phyloP scores from a whole-genome alignment of 2,888 invertebrate genomes.

The Escarpia spicata region DNA sequence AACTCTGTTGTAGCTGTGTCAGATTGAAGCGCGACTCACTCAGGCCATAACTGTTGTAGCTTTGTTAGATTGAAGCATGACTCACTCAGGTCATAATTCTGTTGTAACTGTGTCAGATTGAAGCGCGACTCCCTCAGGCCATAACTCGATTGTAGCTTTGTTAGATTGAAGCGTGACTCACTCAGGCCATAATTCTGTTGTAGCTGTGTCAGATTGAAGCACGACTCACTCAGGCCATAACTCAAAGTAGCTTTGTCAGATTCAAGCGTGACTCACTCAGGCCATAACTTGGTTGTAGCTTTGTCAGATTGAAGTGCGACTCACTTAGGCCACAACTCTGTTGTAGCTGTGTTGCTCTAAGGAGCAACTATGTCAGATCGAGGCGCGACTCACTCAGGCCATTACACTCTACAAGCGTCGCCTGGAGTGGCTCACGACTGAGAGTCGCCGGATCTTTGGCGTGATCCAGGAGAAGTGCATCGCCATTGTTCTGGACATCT shows the following conservation, averaged over 20 bases:
- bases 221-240: neutral
- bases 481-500: constrained; percentile 61
- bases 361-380: constrained; percentile 57
- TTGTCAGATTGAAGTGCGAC: neutral
- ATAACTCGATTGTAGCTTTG: neutral
- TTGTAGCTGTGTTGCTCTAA: constrained; percentile 44
- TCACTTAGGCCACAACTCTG: neutral
- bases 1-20: neutral
- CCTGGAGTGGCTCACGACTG: constrained; percentile 63
- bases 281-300: neutral
- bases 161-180: neutral
- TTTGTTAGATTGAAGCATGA: neutral
- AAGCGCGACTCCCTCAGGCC: no score
- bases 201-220: neutral
- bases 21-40: neutral
- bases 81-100: neutral
- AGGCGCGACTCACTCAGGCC: constrained; percentile 55
- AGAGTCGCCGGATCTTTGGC: constrained; percentile 64
- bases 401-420: constrained; percentile 58
- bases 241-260: neutral
- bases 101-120: neutral
- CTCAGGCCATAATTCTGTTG: neutral
- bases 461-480: constrained; percentile 61
- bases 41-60: neutral
- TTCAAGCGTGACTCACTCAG: no score